Base-by-base conservation (phyloP, 2,888 invertebrate species). In the Empis stercorea region DNA sequence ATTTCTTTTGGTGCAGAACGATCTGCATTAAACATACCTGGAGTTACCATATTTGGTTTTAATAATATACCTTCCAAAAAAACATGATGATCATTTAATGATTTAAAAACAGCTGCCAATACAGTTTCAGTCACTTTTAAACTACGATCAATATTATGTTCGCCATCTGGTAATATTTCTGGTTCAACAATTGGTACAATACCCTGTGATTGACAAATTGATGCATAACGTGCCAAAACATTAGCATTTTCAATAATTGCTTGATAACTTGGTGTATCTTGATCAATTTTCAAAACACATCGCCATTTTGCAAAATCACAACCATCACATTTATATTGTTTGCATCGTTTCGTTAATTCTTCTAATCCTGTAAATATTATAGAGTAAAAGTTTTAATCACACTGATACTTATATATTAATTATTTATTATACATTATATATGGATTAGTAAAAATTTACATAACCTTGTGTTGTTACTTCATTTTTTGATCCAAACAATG, bases 141-240 rank as follows among this genome's bases (percentile, higher is more conserved):
- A 57, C 86, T 82, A 54, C 87, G 80, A 54, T 84, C 84, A 57
- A 94, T 70, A 66, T 93, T 87, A 66, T 96, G 96, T 41, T 87
- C 87, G 65, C 95, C 95, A 71, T 96, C 95, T 50, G 92, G 91
- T 55, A 95, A 73, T 36, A 95, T 86, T 71, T 96, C 96, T 34
- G 96, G 95, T 67, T 96, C 95, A 43, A 96, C 94, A 62, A 96
- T 95, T 14, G 95, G 95, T 44, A 96, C 96, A 62, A 96, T 83
- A 53, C 94, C 84, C 72, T 93, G 91, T 60, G 81, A 80, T 71
- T 87, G 87, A 69, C 92, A 93, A 69, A 92, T 87, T 57, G 86
- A 85, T 13, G 93, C 94, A 69, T 94, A 94, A 56, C 94, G 83
- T 14, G 94, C 94, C 57, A 94, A 73, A 1, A 93, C 92, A 61